phyloP scores from a whole-genome alignment of 1,140 invertebrate species.

The Euschistus heros region DNA sequence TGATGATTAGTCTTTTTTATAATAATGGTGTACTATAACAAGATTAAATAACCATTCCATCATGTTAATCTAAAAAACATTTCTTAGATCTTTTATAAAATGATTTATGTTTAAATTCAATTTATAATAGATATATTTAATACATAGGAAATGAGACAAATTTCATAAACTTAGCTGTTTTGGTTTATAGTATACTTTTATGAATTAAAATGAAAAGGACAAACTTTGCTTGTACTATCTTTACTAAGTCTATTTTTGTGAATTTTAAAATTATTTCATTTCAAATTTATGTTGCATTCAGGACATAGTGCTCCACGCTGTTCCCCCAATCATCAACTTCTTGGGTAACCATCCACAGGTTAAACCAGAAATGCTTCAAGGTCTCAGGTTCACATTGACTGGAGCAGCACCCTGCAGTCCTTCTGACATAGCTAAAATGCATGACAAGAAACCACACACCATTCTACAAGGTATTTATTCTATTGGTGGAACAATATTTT shows the following conservation, averaged over 20 bases:
- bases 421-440: slow-evolving; percentile 30
- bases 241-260: neutral
- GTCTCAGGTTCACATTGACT: slow-evolving; percentile 45
- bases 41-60: neutral
- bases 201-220: neutral
- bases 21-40: neutral
- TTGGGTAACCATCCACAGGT: slow-evolving; percentile 49
- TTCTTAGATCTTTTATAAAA: neutral
- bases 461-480: slow-evolving; percentile 6
- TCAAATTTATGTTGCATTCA: neutral
- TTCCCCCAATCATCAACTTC: slow-evolving; percentile 54
- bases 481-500: too few species aligned
- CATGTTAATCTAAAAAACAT: neutral
- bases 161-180: neutral
- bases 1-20: neutral
- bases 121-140: neutral
- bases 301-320: slow-evolving; percentile 43
- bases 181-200: neutral
- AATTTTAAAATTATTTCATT: neutral
- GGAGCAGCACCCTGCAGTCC: slow-evolving; percentile 49
- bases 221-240: neutral
- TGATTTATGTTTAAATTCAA: neutral
- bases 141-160: neutral
- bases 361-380: slow-evolving; percentile 46
- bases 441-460: neutral